These are phyloP conservation scores for Chaetura pelagica DNA, from an alignment of 2,113 vertebrate genomes.

Conservation along the genomic window DNA sequence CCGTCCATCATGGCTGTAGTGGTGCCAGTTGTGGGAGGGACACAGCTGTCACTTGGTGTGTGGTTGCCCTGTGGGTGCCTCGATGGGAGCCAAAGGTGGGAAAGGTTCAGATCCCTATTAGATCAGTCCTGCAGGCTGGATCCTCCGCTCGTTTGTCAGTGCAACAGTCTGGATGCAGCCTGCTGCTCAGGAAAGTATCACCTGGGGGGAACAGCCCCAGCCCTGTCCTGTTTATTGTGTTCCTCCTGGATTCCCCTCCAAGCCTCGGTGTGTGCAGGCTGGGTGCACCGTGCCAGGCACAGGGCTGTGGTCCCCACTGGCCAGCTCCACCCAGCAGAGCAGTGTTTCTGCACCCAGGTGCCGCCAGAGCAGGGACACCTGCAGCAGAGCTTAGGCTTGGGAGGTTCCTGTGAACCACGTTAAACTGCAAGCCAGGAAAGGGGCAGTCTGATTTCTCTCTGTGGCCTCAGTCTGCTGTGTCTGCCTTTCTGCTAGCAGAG, in stretches of 20 bases:
- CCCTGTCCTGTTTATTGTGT: not conserved
- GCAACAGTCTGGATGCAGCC: not conserved
- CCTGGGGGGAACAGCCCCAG: not conserved
- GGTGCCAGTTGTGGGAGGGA: not conserved
- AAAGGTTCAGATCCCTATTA: not conserved
- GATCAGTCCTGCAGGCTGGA: not conserved
- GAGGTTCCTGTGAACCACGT: not conserved
- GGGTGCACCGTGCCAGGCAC: not conserved
- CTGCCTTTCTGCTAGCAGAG: not conserved
- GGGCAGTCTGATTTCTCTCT: not conserved
- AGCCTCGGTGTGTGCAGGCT: not conserved
- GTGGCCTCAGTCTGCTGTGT: accelerated
- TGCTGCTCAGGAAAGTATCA: not conserved
- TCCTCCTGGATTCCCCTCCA: not conserved
- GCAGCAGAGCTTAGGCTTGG: not conserved
- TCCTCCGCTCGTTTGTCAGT: accelerated
- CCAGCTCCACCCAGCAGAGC: not conserved
- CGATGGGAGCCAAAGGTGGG: accelerated
- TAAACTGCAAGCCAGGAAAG: not conserved
- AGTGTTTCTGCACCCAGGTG: accelerated
- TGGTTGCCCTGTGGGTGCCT: not conserved
- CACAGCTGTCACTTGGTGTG: accelerated
- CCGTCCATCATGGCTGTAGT: not conserved
- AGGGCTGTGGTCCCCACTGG: not conserved
- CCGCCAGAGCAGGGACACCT: not conserved